Conservation (phyloP, 2,888 invertebrate species). For the Pharmacophagus antenor region DNA sequence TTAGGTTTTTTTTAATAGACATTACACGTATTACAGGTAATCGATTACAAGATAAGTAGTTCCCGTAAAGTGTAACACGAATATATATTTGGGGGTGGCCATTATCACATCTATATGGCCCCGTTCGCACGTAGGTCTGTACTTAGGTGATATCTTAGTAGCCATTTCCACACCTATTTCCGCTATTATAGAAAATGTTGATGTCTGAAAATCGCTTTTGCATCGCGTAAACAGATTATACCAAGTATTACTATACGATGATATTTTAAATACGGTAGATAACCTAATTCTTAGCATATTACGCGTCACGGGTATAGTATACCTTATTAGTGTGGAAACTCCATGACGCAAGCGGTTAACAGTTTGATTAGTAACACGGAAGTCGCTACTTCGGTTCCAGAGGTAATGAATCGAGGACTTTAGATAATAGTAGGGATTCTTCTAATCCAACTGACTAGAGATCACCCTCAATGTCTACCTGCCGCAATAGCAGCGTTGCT, state of each 20-base stretch:
- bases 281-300: too few species aligned
- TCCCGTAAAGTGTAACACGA: background rate
- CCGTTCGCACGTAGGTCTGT: background rate
- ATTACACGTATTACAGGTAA: background rate
- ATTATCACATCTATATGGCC: background rate
- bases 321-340: too few species aligned
- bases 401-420: too few species aligned
- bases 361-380: too few species aligned
- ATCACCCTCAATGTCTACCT: too few species aligned
- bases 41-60: background rate
- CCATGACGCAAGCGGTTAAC: too few species aligned
- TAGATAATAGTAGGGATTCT: too few species aligned
- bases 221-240: background rate
- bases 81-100: background rate
- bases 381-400: too few species aligned
- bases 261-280: too few species aligned
- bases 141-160: background rate
- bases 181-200: conserved; percentile 2
- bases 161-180: background rate
- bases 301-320: too few species aligned
- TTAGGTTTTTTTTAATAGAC: background rate
- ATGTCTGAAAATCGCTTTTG: background rate
- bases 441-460: too few species aligned
- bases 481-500: too few species aligned
- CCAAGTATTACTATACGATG: background rate